Base-by-base conservation (phyloP, 2,113 vertebrate genomes). In the Trachemys scripta region DNA sequence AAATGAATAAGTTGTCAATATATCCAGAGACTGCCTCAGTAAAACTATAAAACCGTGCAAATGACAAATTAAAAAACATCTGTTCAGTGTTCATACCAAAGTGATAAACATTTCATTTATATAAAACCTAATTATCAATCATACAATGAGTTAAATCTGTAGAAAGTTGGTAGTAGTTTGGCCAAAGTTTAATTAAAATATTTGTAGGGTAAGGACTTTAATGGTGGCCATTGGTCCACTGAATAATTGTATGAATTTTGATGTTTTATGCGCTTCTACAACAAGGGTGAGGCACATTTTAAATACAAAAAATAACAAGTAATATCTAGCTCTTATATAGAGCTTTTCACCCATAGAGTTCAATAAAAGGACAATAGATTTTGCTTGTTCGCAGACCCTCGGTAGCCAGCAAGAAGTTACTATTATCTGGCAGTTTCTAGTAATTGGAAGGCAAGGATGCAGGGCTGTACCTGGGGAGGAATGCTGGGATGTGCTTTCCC, bases 71-170 rank as follows among this genome's bases (percentile, higher is more conserved):
- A 85, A 95, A 87, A 29, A 4, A 87, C 24, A 45, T 56, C 13
- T 85, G 93, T 51, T 84, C 87, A 65, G 49, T 93, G 94, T 90
- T 92, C 94, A 86, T 5, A 57, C 38, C 82, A 94, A 88, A 7
- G 78, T 88, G 5, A 13, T 42, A 72, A 72, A 31, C 59, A 62
- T 62, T 62, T 69, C 92, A 95, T 95, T 95, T 72, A 89, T 90
- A 88, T 85, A 76, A 88, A 35, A 31, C 79, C 92, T 85, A 85
- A 84, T 96, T 96, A 90, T 92, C 96, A 80, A 85, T 96, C 75
- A 95, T 94, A 24, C 82, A 84, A 35, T 50, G 78, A 80, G 56
- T 96, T 95, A 53, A 96, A 91, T 19, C 12, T 82, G 72, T 45
- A 84, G 56, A 92, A 95, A 95, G 80, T 53, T 89, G 45, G 11